These are phyloP conservation scores for Oscheius sp. DNA, from an alignment of 2,888 invertebrate species.

Conservation along the genomic window DNA sequence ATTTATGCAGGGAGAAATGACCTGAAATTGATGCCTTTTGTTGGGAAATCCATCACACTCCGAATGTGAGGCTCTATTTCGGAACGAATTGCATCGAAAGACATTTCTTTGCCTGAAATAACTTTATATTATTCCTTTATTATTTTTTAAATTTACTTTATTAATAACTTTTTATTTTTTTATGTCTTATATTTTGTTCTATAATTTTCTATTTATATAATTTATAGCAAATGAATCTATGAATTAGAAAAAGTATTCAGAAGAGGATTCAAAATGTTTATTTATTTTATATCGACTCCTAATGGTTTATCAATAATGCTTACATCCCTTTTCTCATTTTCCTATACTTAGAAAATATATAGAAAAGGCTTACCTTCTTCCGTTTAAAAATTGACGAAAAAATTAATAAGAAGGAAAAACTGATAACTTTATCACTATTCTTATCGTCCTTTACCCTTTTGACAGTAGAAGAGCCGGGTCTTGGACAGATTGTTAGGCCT, in stretches of 20 bases:
- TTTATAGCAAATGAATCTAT: too few relatives aligned
- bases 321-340: too few relatives aligned
- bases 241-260: too few relatives aligned
- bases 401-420: background rate
- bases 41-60: conserved; percentile 57
- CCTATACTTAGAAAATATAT: background rate
- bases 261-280: too few relatives aligned
- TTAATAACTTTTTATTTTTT: background rate
- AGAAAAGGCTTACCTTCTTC: background rate
- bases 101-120: conserved; percentile 3
- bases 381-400: background rate
- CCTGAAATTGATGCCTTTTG: conserved; percentile 60
- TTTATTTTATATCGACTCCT: too few relatives aligned
- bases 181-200: background rate
- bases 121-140: background rate
- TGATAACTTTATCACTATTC: background rate
- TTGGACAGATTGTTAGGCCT: conserved; percentile 1
- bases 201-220: background rate
- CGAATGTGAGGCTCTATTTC: conserved; percentile 53
- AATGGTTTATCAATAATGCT: too few relatives aligned
- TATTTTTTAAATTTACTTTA: background rate
- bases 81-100: conserved; percentile 38
- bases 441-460: background rate
- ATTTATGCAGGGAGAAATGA: background rate
- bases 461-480: background rate